Evolutionary conservation across 1,140 invertebrate genomes (phyloP).

Genomic region (Tetraneura akinire): DNA sequence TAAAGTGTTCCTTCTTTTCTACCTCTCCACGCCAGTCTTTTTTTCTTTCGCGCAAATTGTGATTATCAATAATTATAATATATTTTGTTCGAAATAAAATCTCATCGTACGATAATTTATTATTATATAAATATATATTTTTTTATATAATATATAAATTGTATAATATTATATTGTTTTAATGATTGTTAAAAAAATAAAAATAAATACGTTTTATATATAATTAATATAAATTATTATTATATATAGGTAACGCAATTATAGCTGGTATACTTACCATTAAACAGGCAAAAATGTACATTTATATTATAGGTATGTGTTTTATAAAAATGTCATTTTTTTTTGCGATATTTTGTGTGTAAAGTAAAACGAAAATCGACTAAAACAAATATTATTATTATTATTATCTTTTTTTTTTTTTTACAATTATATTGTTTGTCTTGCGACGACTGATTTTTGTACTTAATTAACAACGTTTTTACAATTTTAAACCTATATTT

Average conservation of each 20-base stretch:
- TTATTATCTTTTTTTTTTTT: conserved; percentile 10
- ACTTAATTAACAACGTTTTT: conserved; percentile 24
- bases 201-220: no score
- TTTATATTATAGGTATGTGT: no score
- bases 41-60: not conserved
- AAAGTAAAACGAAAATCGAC: not conserved
- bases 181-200: no score
- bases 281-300: no score
- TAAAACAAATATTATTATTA: conserved; percentile 6
- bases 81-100: no score
- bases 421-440: conserved; percentile 13
- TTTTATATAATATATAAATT: no score
- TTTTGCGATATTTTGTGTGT: not conserved
- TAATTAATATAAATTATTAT: no score
- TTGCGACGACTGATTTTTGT: conserved; percentile 27
- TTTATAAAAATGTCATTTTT: no score
- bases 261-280: no score
- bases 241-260: not conserved
- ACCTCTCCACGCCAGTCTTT: not conserved
- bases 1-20: conserved; percentile 1
- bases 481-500: not conserved
- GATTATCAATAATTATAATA: not conserved
- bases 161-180: no score
- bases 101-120: no score
- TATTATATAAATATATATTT: no score